Base-by-base conservation (phyloP, 2,113 vertebrate species). In the Platanista minor region DNA sequence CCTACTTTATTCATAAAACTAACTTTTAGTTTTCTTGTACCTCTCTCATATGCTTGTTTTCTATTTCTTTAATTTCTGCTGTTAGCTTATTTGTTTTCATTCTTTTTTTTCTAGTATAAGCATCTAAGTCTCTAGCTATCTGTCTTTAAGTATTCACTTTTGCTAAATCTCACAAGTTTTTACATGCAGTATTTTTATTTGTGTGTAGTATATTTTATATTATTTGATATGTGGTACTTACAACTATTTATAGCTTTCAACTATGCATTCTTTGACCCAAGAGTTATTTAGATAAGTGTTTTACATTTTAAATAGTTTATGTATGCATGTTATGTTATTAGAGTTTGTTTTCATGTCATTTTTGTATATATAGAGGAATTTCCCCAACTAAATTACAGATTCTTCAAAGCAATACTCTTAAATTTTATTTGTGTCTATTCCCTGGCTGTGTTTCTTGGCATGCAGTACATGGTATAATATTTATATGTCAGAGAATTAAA, bases 281-380 rank as follows among this genome's bases (percentile, higher is more conserved):
- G 52, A 87, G 20, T 92, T 93, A 88, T 66, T 83, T 92, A 92
- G 29, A 54, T 91, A 46, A 72, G 17, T 84, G 6, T 54, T 96
- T 95, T 59, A 89, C 88, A 83, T 41, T 95, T 87, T 89, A 25
- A 93, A 4, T 72, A 67, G 31, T 31, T 64, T 80, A 27, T 62
- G 1, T 83, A 43, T 85, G 61, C n/a, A 87, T 92, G 33, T 88
- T 89, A 90, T 74, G 9, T 77, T 96, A 39, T 91, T 91, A 81
- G 41, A 93, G 54, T 93, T 97, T 78, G 39, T 69, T 95, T 94
- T 95, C 29, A 46, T 92, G 71, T 78, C n/a, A 57, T 91, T 89
- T 93, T 87, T 80, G 33, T 92, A 46, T 85, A 80, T 62, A 25
- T 14, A 72, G 18, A 89, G 36, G 57, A 33, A 97, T 3, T 91